These are phyloP conservation scores for Dicerorhinus sumatrensis DNA, from an alignment of 2,113 vertebrate species.

Conservation along the genomic window DNA sequence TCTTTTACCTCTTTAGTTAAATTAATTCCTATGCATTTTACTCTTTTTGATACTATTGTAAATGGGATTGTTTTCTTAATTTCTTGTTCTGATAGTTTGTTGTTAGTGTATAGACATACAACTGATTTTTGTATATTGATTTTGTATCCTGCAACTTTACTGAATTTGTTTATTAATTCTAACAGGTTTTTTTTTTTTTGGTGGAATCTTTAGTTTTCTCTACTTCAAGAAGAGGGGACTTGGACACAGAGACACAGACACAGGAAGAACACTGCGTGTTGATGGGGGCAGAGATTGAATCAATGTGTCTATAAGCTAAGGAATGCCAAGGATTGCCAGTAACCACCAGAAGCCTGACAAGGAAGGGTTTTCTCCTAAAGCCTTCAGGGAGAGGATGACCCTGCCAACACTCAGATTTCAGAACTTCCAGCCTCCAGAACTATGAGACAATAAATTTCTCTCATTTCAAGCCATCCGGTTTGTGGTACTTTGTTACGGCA, in stretches of 20 bases:
- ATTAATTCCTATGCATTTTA: background rate
- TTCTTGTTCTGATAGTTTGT: background rate
- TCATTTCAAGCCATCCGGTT: background rate
- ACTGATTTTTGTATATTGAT: background rate
- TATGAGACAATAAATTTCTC: background rate
- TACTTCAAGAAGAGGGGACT: background rate
- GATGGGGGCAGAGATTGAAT: background rate
- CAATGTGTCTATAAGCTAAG: background rate
- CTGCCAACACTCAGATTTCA: background rate
- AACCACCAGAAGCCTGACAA: background rate
- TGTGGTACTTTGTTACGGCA: accelerated
- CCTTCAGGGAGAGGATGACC: background rate
- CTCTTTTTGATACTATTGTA: background rate
- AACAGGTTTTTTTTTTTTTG: background rate
- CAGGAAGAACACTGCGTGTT: accelerated
- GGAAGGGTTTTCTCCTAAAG: background rate
- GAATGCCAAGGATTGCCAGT: background rate
- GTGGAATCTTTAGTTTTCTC: background rate
- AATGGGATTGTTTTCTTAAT: background rate
- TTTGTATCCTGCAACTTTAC: background rate
- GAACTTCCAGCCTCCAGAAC: background rate
- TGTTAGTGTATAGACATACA: background rate
- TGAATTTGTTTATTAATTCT: background rate
- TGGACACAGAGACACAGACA: background rate
- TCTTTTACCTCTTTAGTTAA: background rate